Percentiles rank a stretch among this genome's conserved stretches.
Conservation (phyloP, 2,113 vertebrate species). For the Bucco capensis region DNA sequence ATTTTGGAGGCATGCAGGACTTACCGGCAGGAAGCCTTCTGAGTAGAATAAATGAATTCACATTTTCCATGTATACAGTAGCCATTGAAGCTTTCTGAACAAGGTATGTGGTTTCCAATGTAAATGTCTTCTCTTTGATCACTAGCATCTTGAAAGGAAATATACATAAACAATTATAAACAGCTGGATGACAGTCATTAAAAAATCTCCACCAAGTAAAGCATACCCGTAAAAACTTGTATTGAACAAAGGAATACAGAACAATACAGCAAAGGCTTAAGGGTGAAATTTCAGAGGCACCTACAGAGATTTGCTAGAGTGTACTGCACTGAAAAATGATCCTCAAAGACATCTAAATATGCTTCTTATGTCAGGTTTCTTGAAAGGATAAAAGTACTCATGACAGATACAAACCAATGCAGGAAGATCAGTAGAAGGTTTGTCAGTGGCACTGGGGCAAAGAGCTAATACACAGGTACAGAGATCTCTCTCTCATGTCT, state of each 20-base stretch:
- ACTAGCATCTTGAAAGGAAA: slow-evolving; percentile 80
- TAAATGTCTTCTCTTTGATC: slow-evolving; percentile 90
- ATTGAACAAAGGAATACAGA: neutral
- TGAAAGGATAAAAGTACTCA: neutral
- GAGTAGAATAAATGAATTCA: slow-evolving; percentile 88
- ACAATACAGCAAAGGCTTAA: neutral
- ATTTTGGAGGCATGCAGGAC: slow-evolving; percentile 18
- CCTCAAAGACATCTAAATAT: neutral
- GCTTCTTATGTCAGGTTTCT: neutral
- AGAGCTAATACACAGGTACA: neutral
- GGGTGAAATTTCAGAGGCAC: neutral
- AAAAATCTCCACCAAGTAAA: neutral
- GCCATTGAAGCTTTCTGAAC: slow-evolving; percentile 84
- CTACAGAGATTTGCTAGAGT: neutral
- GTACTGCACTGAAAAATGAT: neutral
- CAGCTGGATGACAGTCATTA: neutral
- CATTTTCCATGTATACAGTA: slow-evolving; percentile 94
- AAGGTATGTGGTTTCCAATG: slow-evolving; percentile 85
- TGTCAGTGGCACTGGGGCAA: neutral
- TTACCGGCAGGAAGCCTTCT: slow-evolving; percentile 92
- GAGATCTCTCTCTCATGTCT: neutral
- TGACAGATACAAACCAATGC: neutral
- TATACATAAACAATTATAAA: slow-evolving; percentile 28
- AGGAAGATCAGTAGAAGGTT: neutral
- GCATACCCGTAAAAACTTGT: neutral